Base-by-base conservation (phyloP, 2,888 invertebrate species). In the Zhengitettix transpicula region DNA sequence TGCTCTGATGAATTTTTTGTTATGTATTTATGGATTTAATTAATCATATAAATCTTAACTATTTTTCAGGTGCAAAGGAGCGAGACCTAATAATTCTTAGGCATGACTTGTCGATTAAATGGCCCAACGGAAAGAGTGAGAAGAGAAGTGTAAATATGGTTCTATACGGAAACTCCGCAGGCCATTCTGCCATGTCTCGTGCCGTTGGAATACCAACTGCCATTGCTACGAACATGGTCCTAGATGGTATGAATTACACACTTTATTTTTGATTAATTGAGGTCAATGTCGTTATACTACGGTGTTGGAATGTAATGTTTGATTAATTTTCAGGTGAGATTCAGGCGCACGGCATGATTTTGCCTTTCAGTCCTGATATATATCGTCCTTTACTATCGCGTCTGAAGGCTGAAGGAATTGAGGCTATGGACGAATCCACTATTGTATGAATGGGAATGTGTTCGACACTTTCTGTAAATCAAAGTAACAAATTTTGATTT, bases 211-310 rank as follows among this genome's bases (percentile, higher is more conserved):
- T 84, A 75, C 98, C 87, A 0, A 87, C 95, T 9, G 99, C 93
- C 17, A 98, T 99, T 67, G 95, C 97, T 1, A 85, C 94, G 1
- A 95, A 95, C 75, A 99, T 99, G 99, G 82, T 99, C 63, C 77
- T 99, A 14, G 94, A 96, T 73, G 97, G 96, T 90, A 74, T 72
- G 73, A 47, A 28, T 28, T 2, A 28, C 28, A 28, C 28, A 5
- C 3, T 5, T 28, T 5, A 5, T 28, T 28, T 28, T 2, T 28
- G 28, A 28, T 28, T 28, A 28, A 28, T 28, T 28, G 28, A 28
- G 28, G 28, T 28, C 2, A 28, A 28, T 28, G 28, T 7, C 2
- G 28, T 5, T 47, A 5, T 47, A 8, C n/a, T 47, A 5, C 47
- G 2, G n/a, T 47, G 47, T 47, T 47, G 12, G 54, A 12, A 54